A percentile compares a stretch with the other conserved stretches of the same genome.
Evolutionary conservation across 2,888 invertebrate genomes (phyloP).

Genomic region (Aphelenchoides bicaudatus): DNA sequence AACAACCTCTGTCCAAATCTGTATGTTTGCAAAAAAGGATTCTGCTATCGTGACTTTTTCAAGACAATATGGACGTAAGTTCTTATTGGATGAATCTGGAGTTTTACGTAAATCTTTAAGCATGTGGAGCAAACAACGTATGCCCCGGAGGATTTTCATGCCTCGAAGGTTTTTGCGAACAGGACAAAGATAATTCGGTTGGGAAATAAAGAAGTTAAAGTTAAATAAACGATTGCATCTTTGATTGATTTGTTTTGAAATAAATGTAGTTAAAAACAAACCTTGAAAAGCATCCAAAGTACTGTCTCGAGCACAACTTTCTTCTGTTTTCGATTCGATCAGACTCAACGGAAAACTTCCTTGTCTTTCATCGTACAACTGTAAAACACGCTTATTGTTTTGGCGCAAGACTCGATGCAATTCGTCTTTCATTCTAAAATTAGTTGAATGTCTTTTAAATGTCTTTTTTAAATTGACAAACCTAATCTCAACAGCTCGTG

Average conservation of each 20-base stretch:
- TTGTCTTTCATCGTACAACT: slow-evolving; percentile 33
- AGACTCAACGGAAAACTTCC: slow-evolving; percentile 44
- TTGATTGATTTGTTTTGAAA: not conserved
- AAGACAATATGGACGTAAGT: too few species aligned
- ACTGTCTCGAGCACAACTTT: slow-evolving; percentile 45
- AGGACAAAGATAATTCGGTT: slow-evolving; percentile 3
- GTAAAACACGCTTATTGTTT: slow-evolving; percentile 52
- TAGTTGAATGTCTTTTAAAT: not conserved
- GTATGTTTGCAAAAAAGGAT: too few species aligned
- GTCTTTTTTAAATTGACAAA: slow-evolving; percentile 16
- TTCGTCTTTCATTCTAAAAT: slow-evolving; percentile 49
- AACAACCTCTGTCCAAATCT: too few species aligned
- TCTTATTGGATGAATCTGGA: too few species aligned
- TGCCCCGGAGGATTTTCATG: too few species aligned
- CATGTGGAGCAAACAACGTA: too few species aligned
- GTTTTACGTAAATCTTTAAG: too few species aligned
- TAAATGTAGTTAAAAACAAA: slow-evolving; percentile 20
- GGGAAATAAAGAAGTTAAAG: slow-evolving; percentile 1
- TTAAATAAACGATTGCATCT: not conserved
- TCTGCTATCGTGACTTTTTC: too few species aligned
- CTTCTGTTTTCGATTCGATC: slow-evolving; percentile 51
- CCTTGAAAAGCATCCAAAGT: slow-evolving; percentile 52
- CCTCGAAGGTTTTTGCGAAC: not conserved
- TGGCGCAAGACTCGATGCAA: slow-evolving; percentile 46
- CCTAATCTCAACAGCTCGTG: slow-evolving; percentile 43